Evolutionary conservation across 2,797 vertebrate species (phyloP).

Genomic region (Arvicola amphibius): DNA sequence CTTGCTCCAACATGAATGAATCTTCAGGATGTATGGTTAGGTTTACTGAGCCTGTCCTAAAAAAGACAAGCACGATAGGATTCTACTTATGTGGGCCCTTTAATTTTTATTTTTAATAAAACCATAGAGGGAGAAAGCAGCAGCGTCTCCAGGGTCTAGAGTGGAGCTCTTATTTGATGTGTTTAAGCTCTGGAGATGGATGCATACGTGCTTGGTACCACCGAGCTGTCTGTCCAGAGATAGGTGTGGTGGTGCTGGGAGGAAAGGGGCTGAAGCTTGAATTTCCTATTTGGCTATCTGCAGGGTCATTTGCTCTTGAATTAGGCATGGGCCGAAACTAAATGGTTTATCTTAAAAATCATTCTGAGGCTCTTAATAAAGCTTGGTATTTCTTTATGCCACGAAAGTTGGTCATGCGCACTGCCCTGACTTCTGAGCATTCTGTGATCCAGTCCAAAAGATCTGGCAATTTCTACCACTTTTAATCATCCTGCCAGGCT

Average conservation of each 20-base stretch:
- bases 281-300: conserved; percentile 23
- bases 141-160: too few species aligned
- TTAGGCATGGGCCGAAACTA: not conserved
- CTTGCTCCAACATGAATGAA: not conserved
- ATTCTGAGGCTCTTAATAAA: conserved; percentile 44
- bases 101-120: not conserved
- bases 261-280: not conserved
- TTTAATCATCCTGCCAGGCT: conserved; percentile 59
- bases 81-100: not conserved
- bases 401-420: not conserved
- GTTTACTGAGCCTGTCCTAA: not conserved
- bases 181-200: not conserved
- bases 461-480: not conserved
- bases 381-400: not conserved
- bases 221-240: not conserved
- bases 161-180: not conserved
- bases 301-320: conserved; percentile 20
- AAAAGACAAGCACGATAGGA: not conserved
- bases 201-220: too few species aligned
- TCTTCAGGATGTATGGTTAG: too few species aligned
- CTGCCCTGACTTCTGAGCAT: conserved; percentile 30
- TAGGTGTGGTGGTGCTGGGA: not conserved
- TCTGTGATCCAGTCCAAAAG: conserved; percentile 27
- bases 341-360: conserved; percentile 47
- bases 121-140: not conserved